Conservation (phyloP, 1,140 invertebrate species). For the Caenorhabditis latens region DNA sequence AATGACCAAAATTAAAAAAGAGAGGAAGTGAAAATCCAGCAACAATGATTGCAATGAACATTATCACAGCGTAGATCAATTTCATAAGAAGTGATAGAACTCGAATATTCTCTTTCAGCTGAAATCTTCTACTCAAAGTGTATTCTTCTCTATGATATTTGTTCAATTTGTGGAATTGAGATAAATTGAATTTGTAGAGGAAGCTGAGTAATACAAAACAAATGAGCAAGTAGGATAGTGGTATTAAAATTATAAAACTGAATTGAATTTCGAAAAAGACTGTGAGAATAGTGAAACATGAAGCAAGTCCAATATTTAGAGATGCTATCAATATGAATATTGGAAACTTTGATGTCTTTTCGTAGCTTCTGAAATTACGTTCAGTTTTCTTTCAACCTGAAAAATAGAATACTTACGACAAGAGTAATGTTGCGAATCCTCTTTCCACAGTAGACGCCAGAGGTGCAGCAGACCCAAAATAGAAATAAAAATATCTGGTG, state of each 20-base stretch:
- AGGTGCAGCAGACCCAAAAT: neutral
- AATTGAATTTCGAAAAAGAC: neutral
- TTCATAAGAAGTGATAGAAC: constrained; percentile 20
- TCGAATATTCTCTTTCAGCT: constrained; percentile 7
- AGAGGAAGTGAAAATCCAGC: neutral
- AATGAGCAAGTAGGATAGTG: neutral
- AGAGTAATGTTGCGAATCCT: neutral
- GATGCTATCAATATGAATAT: neutral
- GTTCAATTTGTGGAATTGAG: constrained; percentile 13
- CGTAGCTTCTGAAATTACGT: constrained; percentile 3
- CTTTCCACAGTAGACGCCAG: neutral
- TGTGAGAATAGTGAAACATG: neutral
- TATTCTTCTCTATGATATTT: constrained; percentile 32
- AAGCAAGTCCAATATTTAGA: neutral
- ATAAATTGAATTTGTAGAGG: neutral
- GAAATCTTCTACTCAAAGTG: neutral
- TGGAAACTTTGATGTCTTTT: neutral
- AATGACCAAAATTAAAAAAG: neutral
- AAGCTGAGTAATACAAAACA: neutral
- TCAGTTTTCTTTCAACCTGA: neutral
- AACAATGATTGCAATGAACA: neutral
- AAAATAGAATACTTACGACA: neutral
- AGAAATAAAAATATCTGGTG: constrained; percentile 15
- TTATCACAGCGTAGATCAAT: constrained; percentile 1
- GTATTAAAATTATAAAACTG: neutral